Evolutionary conservation across 2,797 vertebrate genomes (phyloP), one percentile per base, ranked within the genome.

Genomic region (Lithobates sylvaticus): DNA sequence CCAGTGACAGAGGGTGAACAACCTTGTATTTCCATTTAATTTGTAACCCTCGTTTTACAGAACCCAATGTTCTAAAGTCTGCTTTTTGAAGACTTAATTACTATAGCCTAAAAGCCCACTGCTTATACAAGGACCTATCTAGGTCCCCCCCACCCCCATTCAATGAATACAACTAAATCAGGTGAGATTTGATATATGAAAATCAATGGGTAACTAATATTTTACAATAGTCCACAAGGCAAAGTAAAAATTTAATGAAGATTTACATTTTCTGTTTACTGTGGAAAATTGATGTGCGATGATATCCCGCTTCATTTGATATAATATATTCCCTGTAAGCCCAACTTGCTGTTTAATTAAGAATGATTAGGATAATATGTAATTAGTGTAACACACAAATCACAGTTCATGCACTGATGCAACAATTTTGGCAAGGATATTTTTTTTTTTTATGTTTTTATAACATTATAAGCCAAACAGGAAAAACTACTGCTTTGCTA

Each of bases 71-170:
- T 65, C 54, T 54, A 18, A 61, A 21, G 54, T 67, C 73, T 74
- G 67, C 71, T 76, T 76, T 76, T 58, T 81, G 76, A 80, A 75
- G 72, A 70, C 54, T 69, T 58, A 73, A 85, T 81, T 34, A 65
- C 18, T 81, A 12, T 47, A 78, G 34, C 6, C n/a, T 34, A 36
- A 61, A 9, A 34, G 47, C 5, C 32, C 26, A 36, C 23, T 50
- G 13, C n/a, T 54, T 36, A 42, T 27, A 18, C 39, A 10, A 50
- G 50, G 6, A 5, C 21, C n/a, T 39, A 29, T 9, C 68, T 72
- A 42, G 6, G 1, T 68, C 29, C 13, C 58, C 58, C 34, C 68
- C 13, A 42, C 21, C 26, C 61, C 58, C 13, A 64, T 82, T 47
- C 44, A n/a, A 10, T 74, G 21, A 26, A n/a, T 26, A 23, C 1